Conservation (phyloP, 2,113 vertebrate genomes). For the Podiceps cristatus region DNA sequence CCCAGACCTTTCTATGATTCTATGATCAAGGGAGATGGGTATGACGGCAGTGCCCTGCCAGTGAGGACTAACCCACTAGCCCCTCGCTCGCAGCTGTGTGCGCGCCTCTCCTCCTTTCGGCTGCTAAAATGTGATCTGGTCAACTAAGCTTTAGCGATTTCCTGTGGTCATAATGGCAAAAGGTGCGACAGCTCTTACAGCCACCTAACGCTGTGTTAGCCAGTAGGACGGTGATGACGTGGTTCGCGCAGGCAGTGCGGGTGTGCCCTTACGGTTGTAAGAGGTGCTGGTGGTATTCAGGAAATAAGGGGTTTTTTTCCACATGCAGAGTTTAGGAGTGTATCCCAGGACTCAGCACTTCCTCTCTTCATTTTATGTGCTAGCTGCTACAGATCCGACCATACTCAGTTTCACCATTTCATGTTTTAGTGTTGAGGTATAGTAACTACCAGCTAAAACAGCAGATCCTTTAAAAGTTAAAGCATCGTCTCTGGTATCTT, state of each 20-base stretch:
- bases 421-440: background rate
- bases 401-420: background rate
- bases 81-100: background rate
- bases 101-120: background rate
- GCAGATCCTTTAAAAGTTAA: background rate
- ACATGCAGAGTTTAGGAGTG: fast-evolving
- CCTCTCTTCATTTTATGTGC: background rate
- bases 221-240: background rate
- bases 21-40: background rate
- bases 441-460: background rate
- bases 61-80: background rate
- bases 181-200: background rate
- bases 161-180: background rate
- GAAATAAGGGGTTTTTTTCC: background rate
- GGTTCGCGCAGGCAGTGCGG: background rate
- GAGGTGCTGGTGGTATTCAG: background rate
- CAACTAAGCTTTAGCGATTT: background rate
- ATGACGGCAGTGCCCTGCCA: background rate
- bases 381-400: background rate
- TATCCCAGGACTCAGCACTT: background rate
- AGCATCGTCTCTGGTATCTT: background rate
- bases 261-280: background rate
- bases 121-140: background rate
- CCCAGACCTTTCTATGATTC: too few relatives aligned
- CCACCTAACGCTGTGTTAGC: background rate